phyloP scores from a whole-genome alignment of 1,140 invertebrate genomes.

The Zaprionus davidi region DNA sequence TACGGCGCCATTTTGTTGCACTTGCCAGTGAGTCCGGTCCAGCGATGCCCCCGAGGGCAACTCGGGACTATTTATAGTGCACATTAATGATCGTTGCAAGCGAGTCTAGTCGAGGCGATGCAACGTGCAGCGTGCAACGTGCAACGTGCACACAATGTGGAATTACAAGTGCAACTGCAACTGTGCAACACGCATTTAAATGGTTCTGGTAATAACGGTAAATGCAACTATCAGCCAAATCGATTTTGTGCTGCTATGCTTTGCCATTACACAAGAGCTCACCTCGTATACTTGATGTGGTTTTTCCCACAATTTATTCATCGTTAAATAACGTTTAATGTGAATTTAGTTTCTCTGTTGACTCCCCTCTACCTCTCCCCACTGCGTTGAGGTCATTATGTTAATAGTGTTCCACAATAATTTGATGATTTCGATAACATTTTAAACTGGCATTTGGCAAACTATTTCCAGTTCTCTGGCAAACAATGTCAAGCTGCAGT shows the following conservation, averaged over 20 bases:
- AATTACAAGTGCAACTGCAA: conserved; percentile 35
- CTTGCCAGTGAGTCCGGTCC: background rate
- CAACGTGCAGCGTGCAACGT: background rate
- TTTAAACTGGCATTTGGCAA: background rate
- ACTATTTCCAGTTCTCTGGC: background rate
- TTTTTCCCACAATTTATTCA: background rate
- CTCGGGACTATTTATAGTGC: conserved; percentile 27
- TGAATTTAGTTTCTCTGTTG: background rate
- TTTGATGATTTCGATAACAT: background rate
- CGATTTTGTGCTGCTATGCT: conserved; percentile 5
- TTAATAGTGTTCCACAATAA: background rate
- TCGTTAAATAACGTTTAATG: conserved; percentile 14
- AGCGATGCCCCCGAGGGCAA: background rate
- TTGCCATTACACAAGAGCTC: background rate
- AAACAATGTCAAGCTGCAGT: background rate
- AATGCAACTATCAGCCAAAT: conserved; percentile 10
- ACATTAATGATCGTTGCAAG: conserved; percentile 28
- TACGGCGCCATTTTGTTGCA: conserved; percentile 17
- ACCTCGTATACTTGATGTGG: background rate
- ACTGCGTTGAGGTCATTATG: background rate
- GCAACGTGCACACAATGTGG: background rate
- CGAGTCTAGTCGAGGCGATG: background rate
- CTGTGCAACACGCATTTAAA: conserved; percentile 14
- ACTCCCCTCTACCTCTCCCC: background rate
- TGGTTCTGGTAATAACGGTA: conserved; percentile 14